Percentiles rank a stretch among this genome's conserved stretches.
Conservation (phyloP, 1,140 invertebrate genomes). For the Bemisia tabaci region DNA sequence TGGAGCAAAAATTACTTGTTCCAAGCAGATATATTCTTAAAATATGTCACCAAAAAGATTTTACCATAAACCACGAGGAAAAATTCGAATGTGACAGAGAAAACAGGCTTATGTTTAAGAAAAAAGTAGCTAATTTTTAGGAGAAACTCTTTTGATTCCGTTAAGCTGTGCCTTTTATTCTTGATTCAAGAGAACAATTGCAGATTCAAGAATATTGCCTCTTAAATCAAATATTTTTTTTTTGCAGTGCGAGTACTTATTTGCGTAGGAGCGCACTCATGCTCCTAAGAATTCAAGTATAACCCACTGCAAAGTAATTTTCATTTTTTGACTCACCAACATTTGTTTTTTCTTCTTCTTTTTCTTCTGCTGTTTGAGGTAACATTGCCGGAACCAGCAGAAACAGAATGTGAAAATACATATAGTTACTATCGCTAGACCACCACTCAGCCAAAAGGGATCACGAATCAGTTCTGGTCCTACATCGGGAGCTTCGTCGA, state of each 20-base stretch:
- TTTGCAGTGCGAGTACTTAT: neutral
- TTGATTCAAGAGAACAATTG: neutral
- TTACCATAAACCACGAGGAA: too few species aligned
- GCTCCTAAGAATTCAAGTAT: neutral
- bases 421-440: neutral
- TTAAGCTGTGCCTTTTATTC: too few species aligned
- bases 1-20: too few species aligned
- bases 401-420: neutral
- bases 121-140: too few species aligned
- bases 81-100: too few species aligned
- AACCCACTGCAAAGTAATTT: neutral
- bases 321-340: neutral
- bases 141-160: too few species aligned
- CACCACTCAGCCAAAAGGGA: neutral
- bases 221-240: neutral
- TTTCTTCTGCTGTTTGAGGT: neutral
- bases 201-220: neutral
- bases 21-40: too few species aligned
- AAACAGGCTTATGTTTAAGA: too few species aligned
- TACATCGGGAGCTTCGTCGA: neutral
- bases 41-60: too few species aligned
- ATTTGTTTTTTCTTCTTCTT: neutral
- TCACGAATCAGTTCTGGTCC: neutral
- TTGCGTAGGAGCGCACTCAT: too few species aligned
- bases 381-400: neutral